phyloP scores from a whole-genome alignment of 2,888 invertebrate genomes.

The Macropis europaea region DNA sequence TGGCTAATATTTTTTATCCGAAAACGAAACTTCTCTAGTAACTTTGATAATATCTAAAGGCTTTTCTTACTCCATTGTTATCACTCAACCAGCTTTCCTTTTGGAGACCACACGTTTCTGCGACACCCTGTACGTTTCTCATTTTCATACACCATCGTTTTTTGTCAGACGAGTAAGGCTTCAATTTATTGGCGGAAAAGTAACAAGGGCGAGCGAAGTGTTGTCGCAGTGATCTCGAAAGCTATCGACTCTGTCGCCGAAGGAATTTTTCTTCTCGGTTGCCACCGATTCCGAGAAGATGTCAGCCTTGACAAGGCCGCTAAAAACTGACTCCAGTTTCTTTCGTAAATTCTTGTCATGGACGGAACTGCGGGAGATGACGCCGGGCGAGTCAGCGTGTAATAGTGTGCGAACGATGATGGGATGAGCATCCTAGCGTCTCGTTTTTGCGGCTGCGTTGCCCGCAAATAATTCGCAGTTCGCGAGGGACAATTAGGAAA shows the following conservation, averaged over 20 bases:
- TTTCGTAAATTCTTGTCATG: conserved; percentile 62
- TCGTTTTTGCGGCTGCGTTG: conserved; percentile 56
- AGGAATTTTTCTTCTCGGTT: conserved; percentile 35
- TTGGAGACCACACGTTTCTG: too few relatives aligned
- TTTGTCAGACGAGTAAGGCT: too few relatives aligned
- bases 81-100: too few relatives aligned
- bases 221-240: not conserved
- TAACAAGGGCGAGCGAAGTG: not conserved
- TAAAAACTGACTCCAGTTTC: conserved; percentile 66
- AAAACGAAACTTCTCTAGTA: too few relatives aligned
- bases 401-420: conserved; percentile 30
- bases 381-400: conserved; percentile 40
- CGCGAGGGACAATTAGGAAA: conserved; percentile 44
- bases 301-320: conserved; percentile 68
- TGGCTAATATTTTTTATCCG: too few relatives aligned
- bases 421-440: conserved; percentile 29
- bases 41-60: too few relatives aligned
- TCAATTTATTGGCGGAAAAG: not conserved
- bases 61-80: too few relatives aligned
- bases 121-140: too few relatives aligned
- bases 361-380: conserved; percentile 37
- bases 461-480: conserved; percentile 50
- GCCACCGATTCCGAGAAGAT: conserved; percentile 64
- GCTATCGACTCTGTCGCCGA: conserved; percentile 3
- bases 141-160: too few relatives aligned